Conservation (phyloP, 2,888 invertebrate genomes). For the Pediacus dermestoides region DNA sequence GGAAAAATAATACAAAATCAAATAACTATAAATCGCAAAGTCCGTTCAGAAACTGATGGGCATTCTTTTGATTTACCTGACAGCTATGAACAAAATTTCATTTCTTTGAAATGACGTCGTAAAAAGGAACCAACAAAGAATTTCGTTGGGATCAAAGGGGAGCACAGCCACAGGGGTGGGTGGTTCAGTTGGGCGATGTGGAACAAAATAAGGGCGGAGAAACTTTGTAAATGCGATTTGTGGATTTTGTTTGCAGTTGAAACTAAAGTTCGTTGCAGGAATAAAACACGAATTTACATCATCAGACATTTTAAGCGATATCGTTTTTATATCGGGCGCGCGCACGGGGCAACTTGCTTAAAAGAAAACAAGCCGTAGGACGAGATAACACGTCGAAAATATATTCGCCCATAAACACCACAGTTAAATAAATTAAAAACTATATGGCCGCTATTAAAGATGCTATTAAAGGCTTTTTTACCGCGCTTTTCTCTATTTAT, state of each 20-base stretch:
- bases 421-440: constrained; percentile 5
- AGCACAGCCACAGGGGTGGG: constrained; percentile 12
- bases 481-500: too few relatives aligned
- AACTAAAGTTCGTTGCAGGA: constrained; percentile 8
- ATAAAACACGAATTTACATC: constrained; percentile 7
- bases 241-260: constrained; percentile 42
- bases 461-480: too few relatives aligned
- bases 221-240: constrained; percentile 47
- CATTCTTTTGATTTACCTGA: constrained; percentile 47
- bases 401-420: constrained; percentile 5
- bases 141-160: constrained; percentile 32
- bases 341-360: too few relatives aligned
- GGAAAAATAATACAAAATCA: constrained; percentile 19
- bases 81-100: constrained; percentile 49
- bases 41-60: constrained; percentile 31
- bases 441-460: constrained; percentile 5
- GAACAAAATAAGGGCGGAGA: constrained; percentile 39
- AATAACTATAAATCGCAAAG: constrained; percentile 31
- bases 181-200: constrained; percentile 14
- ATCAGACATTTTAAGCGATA: too few relatives aligned
- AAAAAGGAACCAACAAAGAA: constrained; percentile 44
- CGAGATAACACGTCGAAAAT: constrained; percentile 2
- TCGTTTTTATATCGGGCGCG: too few relatives aligned
- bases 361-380: constrained; percentile 2
- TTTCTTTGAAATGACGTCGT: constrained; percentile 48